Percentiles rank a stretch among this genome's conserved stretches.
These are phyloP conservation scores for Cladorhizidae sp. DNA, from an alignment of 37 sponge, comb jelly and placozoan genomes.

Conservation along the genomic window DNA sequence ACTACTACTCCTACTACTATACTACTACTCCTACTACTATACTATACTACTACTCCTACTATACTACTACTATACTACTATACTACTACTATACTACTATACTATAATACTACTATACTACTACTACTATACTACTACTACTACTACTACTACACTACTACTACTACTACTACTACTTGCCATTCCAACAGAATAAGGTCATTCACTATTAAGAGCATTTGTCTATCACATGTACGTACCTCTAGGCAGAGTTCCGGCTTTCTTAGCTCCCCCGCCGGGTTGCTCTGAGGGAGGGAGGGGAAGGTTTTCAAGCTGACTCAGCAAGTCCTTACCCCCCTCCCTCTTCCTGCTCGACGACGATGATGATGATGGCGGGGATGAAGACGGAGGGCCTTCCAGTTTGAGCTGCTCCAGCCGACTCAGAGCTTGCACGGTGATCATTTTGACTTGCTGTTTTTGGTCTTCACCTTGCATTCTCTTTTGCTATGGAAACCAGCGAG, in stretches of 20 bases:
- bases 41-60: too few relatives aligned
- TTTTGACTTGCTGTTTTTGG: constrained; percentile 25
- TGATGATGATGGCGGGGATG: background rate
- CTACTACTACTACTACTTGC: too few relatives aligned
- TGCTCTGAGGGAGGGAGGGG: constrained; percentile 30
- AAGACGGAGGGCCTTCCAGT: background rate
- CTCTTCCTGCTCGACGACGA: background rate
- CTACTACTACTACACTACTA: too few relatives aligned
- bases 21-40: too few relatives aligned
- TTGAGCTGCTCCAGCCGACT: constrained; percentile 8
- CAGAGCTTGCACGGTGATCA: constrained; percentile 26
- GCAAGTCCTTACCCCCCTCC: background rate
- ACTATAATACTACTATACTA: too few relatives aligned
- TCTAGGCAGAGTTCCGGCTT: constrained; percentile 8
- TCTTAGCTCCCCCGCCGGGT: background rate
- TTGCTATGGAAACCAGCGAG: too few relatives aligned
- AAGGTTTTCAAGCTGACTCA: constrained; percentile 13
- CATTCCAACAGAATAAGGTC: too few relatives aligned
- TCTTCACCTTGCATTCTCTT: constrained; percentile 27
- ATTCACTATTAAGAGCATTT: too few relatives aligned
- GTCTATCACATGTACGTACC: background rate
- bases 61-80: too few relatives aligned
- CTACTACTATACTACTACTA: too few relatives aligned
- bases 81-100: too few relatives aligned
- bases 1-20: too few relatives aligned